Evolutionary conservation across 2,888 invertebrate genomes (phyloP), one percentile per base, ranked within the genome.

Genomic region (Heliconius ethilla): DNA sequence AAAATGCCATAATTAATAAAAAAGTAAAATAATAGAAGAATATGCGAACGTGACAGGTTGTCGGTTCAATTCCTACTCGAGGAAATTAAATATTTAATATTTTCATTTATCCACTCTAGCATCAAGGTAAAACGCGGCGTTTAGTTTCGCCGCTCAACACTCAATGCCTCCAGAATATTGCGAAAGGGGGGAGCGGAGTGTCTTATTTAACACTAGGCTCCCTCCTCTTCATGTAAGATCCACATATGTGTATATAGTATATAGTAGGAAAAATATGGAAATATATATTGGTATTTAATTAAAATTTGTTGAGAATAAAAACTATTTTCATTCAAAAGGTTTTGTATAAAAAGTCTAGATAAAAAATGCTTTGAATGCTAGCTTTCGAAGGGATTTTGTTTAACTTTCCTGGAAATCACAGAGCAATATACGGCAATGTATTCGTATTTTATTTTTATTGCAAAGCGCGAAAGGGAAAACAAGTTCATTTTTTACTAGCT

Each of bases 291-390:
- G 7, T 15, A 25, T 40, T 69, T n/a, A 70, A 55, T 70, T 55
- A 55, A n/a, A 51, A 3, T 0, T 55, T 13, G 29, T 70, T 33
- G 13, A 70, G 9, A 33, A 25, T 22, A 59, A 59, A 33, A 59
- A 55, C 22, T 33, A 72, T 59, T 29, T 27, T 29, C 18, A 70
- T 29, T 51, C 33, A 7, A 59, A 1, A 33, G 9, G 4, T 70
- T 11, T 72, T 22, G 3, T 33, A 55, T 11, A 59, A 72, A 25
- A 33, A 59, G 7, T 72, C 33, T 33, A 55, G 51, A 33, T 37
- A 59, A 72, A 72, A 70, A 72, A 59, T 59, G 59, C 72, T 72
- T 72, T 37, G n/a, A 22, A 59, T n/a, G 55, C 18, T 59, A 72
- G 59, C 59, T 72, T 59, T 37, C n/a, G 25, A 72, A 59, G 37